These are phyloP conservation scores for Micrasema minimum DNA, from an alignment of 1,140 invertebrate genomes.

Conservation along the genomic window DNA sequence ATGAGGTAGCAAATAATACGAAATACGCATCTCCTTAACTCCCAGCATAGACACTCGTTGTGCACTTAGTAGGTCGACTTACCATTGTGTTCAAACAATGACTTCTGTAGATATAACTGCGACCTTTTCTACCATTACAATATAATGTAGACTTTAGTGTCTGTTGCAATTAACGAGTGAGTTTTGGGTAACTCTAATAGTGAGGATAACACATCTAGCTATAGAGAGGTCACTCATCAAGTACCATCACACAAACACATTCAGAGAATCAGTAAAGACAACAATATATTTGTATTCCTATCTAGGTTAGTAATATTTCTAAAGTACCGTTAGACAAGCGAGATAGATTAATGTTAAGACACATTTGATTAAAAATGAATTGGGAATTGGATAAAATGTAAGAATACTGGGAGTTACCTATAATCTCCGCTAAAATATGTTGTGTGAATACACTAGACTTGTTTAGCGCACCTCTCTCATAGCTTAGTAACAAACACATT, in stretches of 20 bases:
- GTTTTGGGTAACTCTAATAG: constrained; percentile 15
- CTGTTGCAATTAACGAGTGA: constrained; percentile 20
- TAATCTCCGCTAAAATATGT: neutral
- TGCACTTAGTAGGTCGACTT: neutral
- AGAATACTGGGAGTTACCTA: no score
- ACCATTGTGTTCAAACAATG: constrained; percentile 3
- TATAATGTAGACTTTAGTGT: constrained; percentile 10
- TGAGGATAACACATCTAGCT: constrained; percentile 1
- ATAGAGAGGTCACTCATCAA: neutral
- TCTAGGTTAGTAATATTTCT: no score
- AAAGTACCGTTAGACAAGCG: no score
- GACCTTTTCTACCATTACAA: neutral
- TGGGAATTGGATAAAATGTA: no score
- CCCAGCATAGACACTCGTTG: neutral
- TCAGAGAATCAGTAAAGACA: no score
- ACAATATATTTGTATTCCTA: no score
- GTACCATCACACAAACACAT: no score
- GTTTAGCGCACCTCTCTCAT: neutral
- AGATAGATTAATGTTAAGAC: no score
- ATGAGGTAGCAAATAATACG: constrained; percentile 28
- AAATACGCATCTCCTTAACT: constrained; percentile 1
- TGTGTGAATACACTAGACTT: neutral
- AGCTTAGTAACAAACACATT: neutral
- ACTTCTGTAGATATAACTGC: neutral
- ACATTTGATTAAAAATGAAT: no score